Base-by-base conservation (phyloP, 2,888 invertebrate species). In the Rhodophaea formosa region DNA sequence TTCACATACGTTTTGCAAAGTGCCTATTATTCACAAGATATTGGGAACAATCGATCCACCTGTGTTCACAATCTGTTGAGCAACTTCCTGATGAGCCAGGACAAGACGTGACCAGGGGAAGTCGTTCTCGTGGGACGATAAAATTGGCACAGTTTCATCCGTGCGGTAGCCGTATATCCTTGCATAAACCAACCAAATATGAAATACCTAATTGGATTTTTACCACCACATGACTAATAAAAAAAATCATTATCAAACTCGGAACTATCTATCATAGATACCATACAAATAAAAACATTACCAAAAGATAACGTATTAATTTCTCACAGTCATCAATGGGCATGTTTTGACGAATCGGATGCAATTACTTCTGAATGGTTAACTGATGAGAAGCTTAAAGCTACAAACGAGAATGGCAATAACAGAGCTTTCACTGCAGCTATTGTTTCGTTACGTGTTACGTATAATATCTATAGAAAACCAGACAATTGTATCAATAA, bases 371-470 rank as follows among this genome's bases (percentile, higher is more conserved):
- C 44, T 72, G 73, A 77, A 78, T 76, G 64, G 72, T 55, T 56
- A 63, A 58, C 66, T 71, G 73, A 76, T 74, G 74, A 76, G 70
- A 62, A 70, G 65, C 65, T 67, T 63, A 69, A 68, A 72, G 60
- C 61, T 62, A 65, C 69, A 70, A 61, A 65, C 62, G 62, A 65
- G 63, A 76, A 77, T 74, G 67, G 74, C 71, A 71, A 77, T 75
- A 77, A 72, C 69, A 62, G 61, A 71, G 69, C 82, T 84, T 84
- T 84, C 83, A 77, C 80, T 67, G 66, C 68, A 66, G 56, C 74
- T 72, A 81, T 86, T 86, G 82, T 86, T 74, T 77, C 60, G 68
- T 76, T 80, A 82, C 77, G 82, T 82, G 73, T 81, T 84, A 80
- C 77, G 77, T 79, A 63, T 66, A 69, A 67, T 72, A 82, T 82